Base-by-base conservation (phyloP, 2,113 vertebrate genomes). In the Tinamus guttatus region DNA sequence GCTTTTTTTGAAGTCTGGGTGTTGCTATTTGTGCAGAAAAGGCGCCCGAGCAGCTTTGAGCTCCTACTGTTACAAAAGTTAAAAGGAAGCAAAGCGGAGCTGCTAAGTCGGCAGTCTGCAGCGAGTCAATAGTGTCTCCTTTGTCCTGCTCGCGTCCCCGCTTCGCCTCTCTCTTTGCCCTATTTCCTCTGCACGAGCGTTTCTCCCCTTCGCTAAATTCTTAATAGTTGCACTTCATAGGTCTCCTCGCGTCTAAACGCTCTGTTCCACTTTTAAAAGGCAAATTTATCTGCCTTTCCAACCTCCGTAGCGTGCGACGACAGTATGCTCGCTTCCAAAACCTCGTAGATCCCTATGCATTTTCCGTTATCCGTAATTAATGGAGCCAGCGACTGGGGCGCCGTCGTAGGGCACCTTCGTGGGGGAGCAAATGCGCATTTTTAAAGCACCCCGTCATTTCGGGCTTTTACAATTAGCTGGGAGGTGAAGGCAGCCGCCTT, bases 51-150 rank as follows among this genome's bases (percentile, higher is more conserved):
- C 47, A 77, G 93, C 94, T 96, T 92, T 93, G 91, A 97, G 95
- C 95, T 96, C 94, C 95, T 91, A 94, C 89, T 96, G 96, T 94
- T 96, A 96, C 95, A 94, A 86, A 95, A 97, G 96, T 97, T 96
- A 96, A 97, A 97, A 97, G 95, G 94, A 96, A 97, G 85, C 89
- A 89, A 92, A 94, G 92, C 95, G 86, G 94, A 92, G 95, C 92
- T 96, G 95, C 95, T 94, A 96, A 96, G 92, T 96, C 93, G 95
- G 97, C 96, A 97, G 95, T 85, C 90, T 97, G 93, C 94, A 95
- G 75, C 94, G 94, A 97, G 95, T 95, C 97, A 95, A 97, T 97
- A 97, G 96, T 95, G 94, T 97, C 95, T 96, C 94, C 95, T 97
- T 97, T 97, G 96, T 97, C 96, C 89, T 79, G 87, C 93, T 81